Evolutionary conservation across 2,113 vertebrate genomes (phyloP).

Genomic region (Setophaga coronata): DNA sequence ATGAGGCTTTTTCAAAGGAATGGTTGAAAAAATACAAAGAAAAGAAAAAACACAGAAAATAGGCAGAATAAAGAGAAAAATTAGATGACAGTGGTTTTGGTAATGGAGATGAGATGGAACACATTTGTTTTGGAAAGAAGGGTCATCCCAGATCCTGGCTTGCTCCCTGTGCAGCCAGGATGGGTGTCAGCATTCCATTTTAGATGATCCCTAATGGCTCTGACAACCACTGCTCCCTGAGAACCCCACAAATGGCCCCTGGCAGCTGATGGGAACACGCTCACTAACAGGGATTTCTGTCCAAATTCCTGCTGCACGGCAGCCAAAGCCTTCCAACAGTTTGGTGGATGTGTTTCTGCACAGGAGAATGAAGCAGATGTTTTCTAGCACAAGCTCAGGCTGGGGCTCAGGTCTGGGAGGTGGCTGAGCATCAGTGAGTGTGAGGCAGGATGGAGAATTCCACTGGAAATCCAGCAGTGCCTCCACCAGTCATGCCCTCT

Average conservation of each 20-base stretch:
- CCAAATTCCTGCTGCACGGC: not conserved
- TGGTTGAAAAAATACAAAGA: not conserved
- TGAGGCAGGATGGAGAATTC: not conserved
- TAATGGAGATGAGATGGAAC: not conserved
- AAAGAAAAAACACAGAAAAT: rapidly evolving
- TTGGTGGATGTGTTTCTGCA: not conserved
- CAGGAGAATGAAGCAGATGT: not conserved
- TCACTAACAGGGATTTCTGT: not conserved
- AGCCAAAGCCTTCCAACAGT: not conserved
- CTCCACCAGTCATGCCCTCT: not conserved
- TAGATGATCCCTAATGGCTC: not conserved
- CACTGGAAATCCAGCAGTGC: not conserved
- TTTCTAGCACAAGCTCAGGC: not conserved
- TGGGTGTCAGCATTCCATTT: not conserved
- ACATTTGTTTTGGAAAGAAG: not conserved
- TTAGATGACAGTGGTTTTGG: rapidly evolving
- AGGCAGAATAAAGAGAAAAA: not conserved
- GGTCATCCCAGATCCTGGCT: not conserved
- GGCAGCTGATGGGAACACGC: not conserved
- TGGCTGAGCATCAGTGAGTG: not conserved
- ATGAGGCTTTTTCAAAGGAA: not conserved
- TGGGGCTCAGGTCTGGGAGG: not conserved
- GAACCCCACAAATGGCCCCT: rapidly evolving
- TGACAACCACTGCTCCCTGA: not conserved
- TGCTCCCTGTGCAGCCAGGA: not conserved